These are phyloP conservation scores for Tetragonula carbonaria DNA, from an alignment of 2,888 invertebrate genomes.

Conservation along the genomic window DNA sequence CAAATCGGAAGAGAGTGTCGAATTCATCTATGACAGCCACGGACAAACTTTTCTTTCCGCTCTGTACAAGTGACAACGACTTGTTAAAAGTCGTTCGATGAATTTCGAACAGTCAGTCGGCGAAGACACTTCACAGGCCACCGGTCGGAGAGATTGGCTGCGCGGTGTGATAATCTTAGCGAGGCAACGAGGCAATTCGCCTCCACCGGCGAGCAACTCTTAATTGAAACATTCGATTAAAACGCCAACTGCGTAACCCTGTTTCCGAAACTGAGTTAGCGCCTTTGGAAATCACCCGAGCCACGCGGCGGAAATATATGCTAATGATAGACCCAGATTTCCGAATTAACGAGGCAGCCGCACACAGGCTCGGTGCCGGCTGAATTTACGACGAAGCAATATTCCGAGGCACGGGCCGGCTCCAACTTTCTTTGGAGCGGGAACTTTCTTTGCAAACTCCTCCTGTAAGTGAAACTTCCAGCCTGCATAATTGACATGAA, in stretches of 20 bases:
- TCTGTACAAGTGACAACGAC: neutral
- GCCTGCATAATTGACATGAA: slow-evolving; percentile 62
- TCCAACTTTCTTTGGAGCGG: slow-evolving; percentile 53
- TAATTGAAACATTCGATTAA: slow-evolving; percentile 44
- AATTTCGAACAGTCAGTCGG: neutral
- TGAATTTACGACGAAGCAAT: slow-evolving; percentile 64
- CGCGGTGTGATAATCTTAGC: slow-evolving; percentile 1
- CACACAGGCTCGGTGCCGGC: slow-evolving; percentile 36
- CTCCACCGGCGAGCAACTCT: neutral
- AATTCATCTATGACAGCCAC: neutral
- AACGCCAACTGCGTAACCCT: slow-evolving; percentile 44
- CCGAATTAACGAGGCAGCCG: slow-evolving; percentile 55
- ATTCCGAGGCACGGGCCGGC: slow-evolving; percentile 54
- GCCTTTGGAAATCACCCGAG: slow-evolving; percentile 29
- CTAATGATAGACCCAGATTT: slow-evolving; percentile 63
- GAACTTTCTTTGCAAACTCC: slow-evolving; percentile 56
- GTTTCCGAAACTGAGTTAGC: slow-evolving; percentile 37
- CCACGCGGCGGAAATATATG: slow-evolving; percentile 47
- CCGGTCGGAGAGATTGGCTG: neutral
- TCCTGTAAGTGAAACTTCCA: slow-evolving; percentile 56
- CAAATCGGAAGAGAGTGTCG: too few relatives aligned
- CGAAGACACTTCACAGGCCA: neutral
- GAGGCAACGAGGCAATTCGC: slow-evolving; percentile 30
- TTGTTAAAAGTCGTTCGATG: neutral
- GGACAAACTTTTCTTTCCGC: neutral